Evolutionary conservation across 2,797 vertebrate genomes (phyloP).

Genomic region (Moxostoma hubbsi): DNA sequence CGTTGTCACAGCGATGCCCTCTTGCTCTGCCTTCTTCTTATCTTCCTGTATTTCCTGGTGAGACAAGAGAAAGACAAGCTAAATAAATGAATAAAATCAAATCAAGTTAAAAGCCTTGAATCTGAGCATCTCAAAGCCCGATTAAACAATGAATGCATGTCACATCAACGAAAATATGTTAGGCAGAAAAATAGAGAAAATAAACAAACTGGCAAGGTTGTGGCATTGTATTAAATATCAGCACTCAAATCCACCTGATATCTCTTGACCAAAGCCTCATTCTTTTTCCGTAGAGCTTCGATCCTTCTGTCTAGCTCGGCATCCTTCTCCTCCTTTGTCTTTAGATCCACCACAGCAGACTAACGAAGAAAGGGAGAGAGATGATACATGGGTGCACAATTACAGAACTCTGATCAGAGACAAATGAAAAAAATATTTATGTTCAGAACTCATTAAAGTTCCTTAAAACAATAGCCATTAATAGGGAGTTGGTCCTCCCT

Average conservation of each 20-base stretch:
- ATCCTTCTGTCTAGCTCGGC: constrained; percentile 89
- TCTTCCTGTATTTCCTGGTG: constrained; percentile 91
- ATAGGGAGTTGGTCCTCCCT: too few species aligned
- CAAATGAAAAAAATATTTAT: background rate
- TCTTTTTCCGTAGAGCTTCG: constrained; percentile 91
- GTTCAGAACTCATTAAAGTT: background rate
- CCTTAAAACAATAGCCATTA: too few species aligned
- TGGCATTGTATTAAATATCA: background rate
- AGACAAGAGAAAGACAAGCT: background rate
- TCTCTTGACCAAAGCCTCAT: constrained; percentile 87
- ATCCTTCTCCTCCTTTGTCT: constrained; percentile 92
- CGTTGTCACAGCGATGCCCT: constrained; percentile 87
- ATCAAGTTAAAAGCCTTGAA: background rate
- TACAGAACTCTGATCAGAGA: background rate
- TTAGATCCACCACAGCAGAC: constrained; percentile 84
- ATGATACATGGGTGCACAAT: background rate
- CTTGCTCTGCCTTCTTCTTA: constrained; percentile 87
- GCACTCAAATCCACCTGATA: constrained; percentile 81
- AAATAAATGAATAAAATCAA: background rate
- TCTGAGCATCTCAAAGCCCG: background rate
- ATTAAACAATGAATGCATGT: background rate
- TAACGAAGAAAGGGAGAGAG: constrained; percentile 54
- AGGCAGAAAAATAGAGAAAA: background rate
- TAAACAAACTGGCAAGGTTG: background rate
- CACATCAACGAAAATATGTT: background rate